phyloP scores from a whole-genome alignment of 2,888 invertebrate genomes.

The Hoplodrina ambigua region DNA sequence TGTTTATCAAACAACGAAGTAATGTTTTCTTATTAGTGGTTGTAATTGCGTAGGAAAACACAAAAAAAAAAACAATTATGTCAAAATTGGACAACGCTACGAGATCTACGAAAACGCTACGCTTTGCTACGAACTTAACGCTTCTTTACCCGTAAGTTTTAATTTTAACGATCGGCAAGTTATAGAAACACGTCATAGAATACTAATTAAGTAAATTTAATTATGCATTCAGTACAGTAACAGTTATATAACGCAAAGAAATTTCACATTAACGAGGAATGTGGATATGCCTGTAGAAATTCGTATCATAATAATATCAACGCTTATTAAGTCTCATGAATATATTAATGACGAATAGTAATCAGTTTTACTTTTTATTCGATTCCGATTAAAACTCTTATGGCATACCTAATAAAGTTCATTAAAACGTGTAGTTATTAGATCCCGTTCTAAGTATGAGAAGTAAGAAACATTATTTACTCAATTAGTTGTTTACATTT shows the following conservation, averaged over 20 bases:
- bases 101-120: slow-evolving; percentile 1
- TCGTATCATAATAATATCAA: slow-evolving; percentile 48
- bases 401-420: slow-evolving; percentile 27
- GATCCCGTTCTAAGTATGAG: slow-evolving; percentile 38
- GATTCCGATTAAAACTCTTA: slow-evolving; percentile 47
- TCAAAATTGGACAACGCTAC: background rate
- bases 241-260: slow-evolving; percentile 55
- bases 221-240: slow-evolving; percentile 35
- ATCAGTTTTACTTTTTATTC: slow-evolving; percentile 59
- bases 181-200: slow-evolving; percentile 18
- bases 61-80: background rate
- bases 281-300: slow-evolving; percentile 52
- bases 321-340: slow-evolving; percentile 57
- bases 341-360: slow-evolving; percentile 57
- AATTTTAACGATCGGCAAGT: slow-evolving; percentile 8
- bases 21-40: too few species aligned
- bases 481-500: slow-evolving; percentile 47
- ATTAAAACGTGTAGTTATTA: slow-evolving; percentile 45
- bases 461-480: slow-evolving; percentile 21
- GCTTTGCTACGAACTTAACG: background rate
- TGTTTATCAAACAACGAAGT: too few species aligned
- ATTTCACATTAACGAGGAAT: slow-evolving; percentile 52
- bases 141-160: background rate
- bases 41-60: background rate
- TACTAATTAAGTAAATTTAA: slow-evolving; percentile 33